These are phyloP conservation scores for Celastrina argiolus DNA, from an alignment of 2,888 invertebrate genomes.

Conservation along the genomic window DNA sequence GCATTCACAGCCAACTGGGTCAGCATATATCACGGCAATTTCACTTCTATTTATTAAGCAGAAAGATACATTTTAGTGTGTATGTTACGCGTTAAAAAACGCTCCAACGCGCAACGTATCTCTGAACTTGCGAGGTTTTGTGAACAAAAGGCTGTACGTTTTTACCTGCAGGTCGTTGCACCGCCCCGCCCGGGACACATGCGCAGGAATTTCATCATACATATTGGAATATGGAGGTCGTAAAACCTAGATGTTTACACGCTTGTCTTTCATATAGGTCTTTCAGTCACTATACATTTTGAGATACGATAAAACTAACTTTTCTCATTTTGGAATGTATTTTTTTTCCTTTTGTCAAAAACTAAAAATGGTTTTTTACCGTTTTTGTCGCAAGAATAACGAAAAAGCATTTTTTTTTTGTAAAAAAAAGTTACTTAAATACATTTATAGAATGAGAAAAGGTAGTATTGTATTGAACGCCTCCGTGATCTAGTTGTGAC, in stretches of 20 bases:
- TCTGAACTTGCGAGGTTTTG: slow-evolving; percentile 35
- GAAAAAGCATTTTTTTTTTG: too few species aligned
- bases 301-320: too few species aligned
- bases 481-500: too few species aligned
- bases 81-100: slow-evolving; percentile 27
- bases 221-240: not conserved
- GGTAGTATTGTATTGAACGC: too few species aligned
- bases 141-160: slow-evolving; percentile 37
- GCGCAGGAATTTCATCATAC: slow-evolving; percentile 24
- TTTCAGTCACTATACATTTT: too few species aligned
- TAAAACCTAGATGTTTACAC: not conserved
- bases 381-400: too few species aligned
- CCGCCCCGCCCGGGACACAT: slow-evolving; percentile 29
- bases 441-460: too few species aligned
- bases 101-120: slow-evolving; percentile 31
- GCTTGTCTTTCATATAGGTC: not conserved
- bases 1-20: slow-evolving; percentile 31
- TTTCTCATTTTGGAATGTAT: too few species aligned
- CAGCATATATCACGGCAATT: slow-evolving; percentile 28
- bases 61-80: slow-evolving; percentile 23
- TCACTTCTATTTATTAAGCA: slow-evolving; percentile 15
- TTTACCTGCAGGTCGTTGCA: slow-evolving; percentile 38
- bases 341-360: too few species aligned
- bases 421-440: too few species aligned
- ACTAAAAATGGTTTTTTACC: too few species aligned